Evolutionary conservation across 1,140 invertebrate genomes (phyloP).

Genomic region (Leptopilina boulardi): DNA sequence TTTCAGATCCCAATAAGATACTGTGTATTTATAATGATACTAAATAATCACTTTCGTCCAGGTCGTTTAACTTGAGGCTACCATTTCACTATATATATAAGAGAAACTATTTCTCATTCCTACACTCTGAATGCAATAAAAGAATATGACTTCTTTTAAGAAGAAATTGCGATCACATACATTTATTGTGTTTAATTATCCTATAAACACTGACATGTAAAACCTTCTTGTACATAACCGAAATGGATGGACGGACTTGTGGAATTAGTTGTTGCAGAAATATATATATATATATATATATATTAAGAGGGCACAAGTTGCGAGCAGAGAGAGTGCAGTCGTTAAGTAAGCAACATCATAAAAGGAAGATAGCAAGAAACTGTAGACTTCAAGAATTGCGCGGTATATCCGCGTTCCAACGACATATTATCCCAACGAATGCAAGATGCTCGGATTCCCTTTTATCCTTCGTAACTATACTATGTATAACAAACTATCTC

Average conservation of each 20-base stretch:
- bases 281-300: background rate
- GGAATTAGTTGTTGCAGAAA: background rate
- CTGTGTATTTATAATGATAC: background rate
- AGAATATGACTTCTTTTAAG: slow-evolving; percentile 8
- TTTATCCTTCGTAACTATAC: background rate
- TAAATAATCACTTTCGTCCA: background rate
- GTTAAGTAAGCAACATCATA: slow-evolving; percentile 54
- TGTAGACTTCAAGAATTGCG: slow-evolving; percentile 50
- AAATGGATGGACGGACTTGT: background rate
- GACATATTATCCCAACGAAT: slow-evolving; percentile 48
- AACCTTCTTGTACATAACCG: background rate
- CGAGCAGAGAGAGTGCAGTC: background rate
- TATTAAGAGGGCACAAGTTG: background rate
- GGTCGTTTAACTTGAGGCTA: background rate
- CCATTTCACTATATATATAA: slow-evolving; percentile 9
- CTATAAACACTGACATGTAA: background rate
- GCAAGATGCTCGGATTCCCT: background rate
- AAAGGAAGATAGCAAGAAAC: slow-evolving; percentile 56
- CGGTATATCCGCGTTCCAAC: slow-evolving; percentile 60
- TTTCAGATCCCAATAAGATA: background rate
- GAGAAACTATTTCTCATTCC: slow-evolving; percentile 23
- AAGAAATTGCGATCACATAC: background rate
- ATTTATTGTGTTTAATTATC: slow-evolving; percentile 20
- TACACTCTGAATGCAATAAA: background rate
- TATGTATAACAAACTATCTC: background rate